phyloP scores from a whole-genome alignment of 2,113 vertebrate genomes.

The Otocyon megalotis region DNA sequence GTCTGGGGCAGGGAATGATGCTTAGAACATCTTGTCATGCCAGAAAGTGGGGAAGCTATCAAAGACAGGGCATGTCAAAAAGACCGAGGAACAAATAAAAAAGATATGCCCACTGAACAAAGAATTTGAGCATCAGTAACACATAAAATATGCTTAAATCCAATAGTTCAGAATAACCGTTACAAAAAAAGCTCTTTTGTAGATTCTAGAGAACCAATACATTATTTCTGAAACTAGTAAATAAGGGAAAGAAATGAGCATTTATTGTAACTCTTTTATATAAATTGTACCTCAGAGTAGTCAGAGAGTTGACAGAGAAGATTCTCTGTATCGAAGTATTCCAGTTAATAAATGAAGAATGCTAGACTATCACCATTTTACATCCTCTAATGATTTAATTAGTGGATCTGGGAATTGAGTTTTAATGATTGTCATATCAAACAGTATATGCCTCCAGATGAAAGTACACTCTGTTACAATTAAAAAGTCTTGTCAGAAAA shows the following conservation, averaged over 20 bases:
- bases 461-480: neutral
- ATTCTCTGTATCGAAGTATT: neutral
- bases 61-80: neutral
- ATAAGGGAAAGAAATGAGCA: neutral
- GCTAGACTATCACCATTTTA: neutral
- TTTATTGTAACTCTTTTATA: neutral
- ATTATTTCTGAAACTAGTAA: constrained; percentile 13
- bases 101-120: neutral
- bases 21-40: neutral
- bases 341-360: neutral
- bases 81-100: neutral
- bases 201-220: neutral
- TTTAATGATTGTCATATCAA: neutral
- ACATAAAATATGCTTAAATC: neutral
- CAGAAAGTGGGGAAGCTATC: neutral
- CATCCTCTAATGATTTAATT: neutral
- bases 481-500: neutral
- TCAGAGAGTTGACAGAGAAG: neutral
- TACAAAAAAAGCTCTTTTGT: neutral
- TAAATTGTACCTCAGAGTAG: neutral
- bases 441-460: neutral
- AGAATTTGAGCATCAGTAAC: neutral
- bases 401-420: neutral
- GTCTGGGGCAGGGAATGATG: neutral
- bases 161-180: neutral